Evolutionary conservation across 2,888 invertebrate genomes (phyloP).

Genomic region (Pterostichus niger): DNA sequence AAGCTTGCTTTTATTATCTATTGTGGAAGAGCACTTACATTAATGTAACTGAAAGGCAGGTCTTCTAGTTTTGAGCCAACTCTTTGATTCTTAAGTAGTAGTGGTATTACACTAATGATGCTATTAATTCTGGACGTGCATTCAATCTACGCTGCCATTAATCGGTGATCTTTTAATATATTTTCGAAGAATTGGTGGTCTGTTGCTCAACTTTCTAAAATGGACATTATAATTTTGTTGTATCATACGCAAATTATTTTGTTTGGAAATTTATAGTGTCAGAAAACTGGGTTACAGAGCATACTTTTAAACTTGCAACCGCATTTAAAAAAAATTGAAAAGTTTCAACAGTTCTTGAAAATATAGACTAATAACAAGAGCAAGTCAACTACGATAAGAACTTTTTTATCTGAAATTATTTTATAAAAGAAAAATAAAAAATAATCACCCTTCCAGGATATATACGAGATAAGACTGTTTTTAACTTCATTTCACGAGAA

Average conservation of each 20-base stretch:
- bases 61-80: neutral
- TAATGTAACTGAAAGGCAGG: neutral
- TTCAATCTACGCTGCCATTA: slow-evolving; percentile 37
- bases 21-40: slow-evolving; percentile 16
- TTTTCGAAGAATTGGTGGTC: slow-evolving; percentile 34
- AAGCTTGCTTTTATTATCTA: slow-evolving; percentile 29
- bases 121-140: slow-evolving; percentile 26
- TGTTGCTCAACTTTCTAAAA: slow-evolving; percentile 44
- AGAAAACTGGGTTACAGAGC: slow-evolving; percentile 40
- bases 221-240: slow-evolving; percentile 48
- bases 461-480: too few relatives aligned
- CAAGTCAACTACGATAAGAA: too few relatives aligned
- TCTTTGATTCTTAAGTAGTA: slow-evolving; percentile 9
- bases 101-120: slow-evolving; percentile 34
- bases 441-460: too few relatives aligned
- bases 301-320: slow-evolving; percentile 12
- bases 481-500: too few relatives aligned
- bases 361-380: too few relatives aligned
- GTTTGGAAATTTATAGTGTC: slow-evolving; percentile 39
- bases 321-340: neutral
- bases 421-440: too few relatives aligned
- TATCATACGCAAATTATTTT: slow-evolving; percentile 48
- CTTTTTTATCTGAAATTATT: too few relatives aligned
- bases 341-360: neutral
- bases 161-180: slow-evolving; percentile 43